Evolutionary conservation across 2,797 vertebrate species (phyloP).

Genomic region (Pseudocheirus occidentalis): DNA sequence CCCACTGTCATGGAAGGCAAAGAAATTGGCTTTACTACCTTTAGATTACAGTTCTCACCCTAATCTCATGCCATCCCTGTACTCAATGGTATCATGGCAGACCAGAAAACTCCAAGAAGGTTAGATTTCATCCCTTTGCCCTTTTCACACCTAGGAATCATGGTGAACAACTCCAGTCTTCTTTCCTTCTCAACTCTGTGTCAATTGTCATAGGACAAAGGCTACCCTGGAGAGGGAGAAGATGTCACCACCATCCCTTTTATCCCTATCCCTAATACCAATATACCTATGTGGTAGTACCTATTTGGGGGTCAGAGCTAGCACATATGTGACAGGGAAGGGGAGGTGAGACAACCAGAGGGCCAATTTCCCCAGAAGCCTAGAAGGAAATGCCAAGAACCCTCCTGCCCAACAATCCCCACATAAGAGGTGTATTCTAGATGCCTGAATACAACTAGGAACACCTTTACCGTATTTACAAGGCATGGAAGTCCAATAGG

Average conservation of each 20-base stretch:
- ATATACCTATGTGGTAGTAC: not conserved
- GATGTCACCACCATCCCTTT: not conserved
- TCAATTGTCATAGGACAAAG: not conserved
- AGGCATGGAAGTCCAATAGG: not conserved
- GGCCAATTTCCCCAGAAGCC: not conserved
- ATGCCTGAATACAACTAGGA: not conserved
- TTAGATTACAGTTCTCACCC: not conserved
- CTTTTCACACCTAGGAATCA: not conserved
- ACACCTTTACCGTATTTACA: not conserved
- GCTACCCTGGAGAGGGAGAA: not conserved
- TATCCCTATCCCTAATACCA: not conserved
- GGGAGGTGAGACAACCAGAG: not conserved
- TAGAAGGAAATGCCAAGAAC: not conserved
- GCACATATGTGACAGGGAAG: not conserved
- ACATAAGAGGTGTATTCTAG: not conserved
- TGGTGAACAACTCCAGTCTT: not conserved
- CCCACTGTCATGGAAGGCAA: not conserved
- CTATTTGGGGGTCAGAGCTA: not conserved
- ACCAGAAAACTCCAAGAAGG: not conserved
- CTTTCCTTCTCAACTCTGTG: not conserved
- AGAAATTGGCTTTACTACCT: not conserved
- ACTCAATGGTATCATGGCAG: not conserved
- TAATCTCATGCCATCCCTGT: not conserved
- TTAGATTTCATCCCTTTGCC: accelerated
- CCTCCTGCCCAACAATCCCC: not conserved